Percentiles rank a stretch among this genome's conserved stretches.
Conservation (phyloP, 2,113 vertebrate species). For the Clarias magur region DNA sequence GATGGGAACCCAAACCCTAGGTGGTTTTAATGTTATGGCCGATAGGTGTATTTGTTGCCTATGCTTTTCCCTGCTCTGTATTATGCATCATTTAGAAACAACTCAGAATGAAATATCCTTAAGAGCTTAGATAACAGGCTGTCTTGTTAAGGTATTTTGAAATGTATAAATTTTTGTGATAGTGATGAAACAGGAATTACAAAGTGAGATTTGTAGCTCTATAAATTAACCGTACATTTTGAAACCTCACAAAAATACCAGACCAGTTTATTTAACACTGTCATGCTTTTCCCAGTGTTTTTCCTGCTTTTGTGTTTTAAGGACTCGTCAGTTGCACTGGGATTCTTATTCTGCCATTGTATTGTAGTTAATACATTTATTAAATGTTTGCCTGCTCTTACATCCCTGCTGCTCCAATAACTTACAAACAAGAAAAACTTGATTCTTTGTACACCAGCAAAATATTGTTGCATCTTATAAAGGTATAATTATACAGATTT, state of each 20-base stretch:
- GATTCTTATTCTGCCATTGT: no score
- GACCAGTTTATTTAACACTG: background rate
- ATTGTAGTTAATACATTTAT: no score
- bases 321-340: no score
- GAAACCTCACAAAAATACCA: background rate
- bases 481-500: background rate
- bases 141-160: background rate
- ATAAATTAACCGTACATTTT: background rate
- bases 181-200: background rate
- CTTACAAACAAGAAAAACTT: no score
- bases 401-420: no score
- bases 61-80: background rate
- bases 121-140: background rate
- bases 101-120: background rate
- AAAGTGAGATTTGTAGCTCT: background rate
- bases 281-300: no score
- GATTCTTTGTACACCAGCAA: background rate
- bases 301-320: background rate
- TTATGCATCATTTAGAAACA: background rate
- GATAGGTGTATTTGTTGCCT: background rate
- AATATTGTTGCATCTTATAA: background rate
- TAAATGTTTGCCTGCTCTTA: no score
- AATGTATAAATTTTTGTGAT: background rate
- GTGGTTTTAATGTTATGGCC: no score
- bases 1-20: no score